Evolutionary conservation across 2,113 vertebrate genomes (phyloP).

Genomic region (Phainopepla nitens): DNA sequence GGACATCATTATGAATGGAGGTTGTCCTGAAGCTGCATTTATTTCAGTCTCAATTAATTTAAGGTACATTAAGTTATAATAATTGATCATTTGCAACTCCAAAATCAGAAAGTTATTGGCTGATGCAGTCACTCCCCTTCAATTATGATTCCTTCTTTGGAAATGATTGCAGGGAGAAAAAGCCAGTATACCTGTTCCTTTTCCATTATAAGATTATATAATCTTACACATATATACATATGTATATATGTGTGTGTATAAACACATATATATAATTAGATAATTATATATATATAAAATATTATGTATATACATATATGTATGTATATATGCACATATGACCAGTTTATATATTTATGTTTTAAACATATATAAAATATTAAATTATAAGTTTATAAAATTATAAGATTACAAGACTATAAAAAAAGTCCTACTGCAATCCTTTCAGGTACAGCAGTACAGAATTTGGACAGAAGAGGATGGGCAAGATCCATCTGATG

Average conservation of each 20-base stretch:
- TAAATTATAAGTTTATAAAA: background rate
- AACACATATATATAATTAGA: background rate
- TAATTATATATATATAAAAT: background rate
- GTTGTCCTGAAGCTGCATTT: background rate
- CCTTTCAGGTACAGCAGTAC: background rate
- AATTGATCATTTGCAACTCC: background rate
- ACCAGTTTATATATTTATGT: background rate
- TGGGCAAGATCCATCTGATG: background rate
- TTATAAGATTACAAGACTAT: background rate
- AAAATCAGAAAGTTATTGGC: background rate
- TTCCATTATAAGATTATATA: background rate
- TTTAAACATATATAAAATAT: background rate
- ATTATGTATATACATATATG: fast-evolving
- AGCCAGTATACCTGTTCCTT: background rate
- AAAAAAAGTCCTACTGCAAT: background rate
- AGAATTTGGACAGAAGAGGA: background rate
- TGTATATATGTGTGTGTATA: background rate
- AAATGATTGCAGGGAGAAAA: background rate
- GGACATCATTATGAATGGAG: background rate
- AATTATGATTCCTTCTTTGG: background rate
- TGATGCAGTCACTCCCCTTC: background rate
- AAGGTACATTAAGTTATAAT: background rate
- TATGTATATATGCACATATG: background rate
- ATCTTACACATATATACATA: too few relatives aligned
- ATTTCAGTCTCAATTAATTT: background rate